phyloP scores from a whole-genome alignment of 2,797 vertebrate species.

The Myripristis murdjan region DNA sequence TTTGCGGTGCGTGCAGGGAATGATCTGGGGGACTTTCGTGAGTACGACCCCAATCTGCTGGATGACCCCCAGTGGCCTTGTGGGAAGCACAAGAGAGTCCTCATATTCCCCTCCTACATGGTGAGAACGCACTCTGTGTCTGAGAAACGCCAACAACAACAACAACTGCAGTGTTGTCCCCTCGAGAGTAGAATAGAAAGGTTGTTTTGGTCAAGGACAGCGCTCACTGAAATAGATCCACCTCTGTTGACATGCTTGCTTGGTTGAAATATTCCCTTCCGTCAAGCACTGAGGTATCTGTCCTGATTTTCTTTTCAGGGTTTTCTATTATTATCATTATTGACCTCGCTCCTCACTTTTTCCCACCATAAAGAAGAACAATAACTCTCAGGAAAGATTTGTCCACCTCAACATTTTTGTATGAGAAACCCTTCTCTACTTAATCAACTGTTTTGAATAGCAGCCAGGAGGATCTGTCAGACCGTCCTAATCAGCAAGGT shows the following conservation, averaged over 20 bases:
- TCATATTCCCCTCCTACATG: conserved; percentile 99
- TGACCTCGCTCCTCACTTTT: conserved; percentile 32
- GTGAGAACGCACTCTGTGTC: conserved; percentile 84
- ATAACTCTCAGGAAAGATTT: conserved; percentile 39
- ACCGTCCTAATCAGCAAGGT: conserved; percentile 65
- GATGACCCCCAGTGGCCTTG: conserved; percentile 99
- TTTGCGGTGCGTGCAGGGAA: conserved; percentile 86
- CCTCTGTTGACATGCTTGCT: conserved; percentile 21
- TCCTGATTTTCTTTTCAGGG: not conserved
- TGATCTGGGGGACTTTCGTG: conserved; percentile 92
- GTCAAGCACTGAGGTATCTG: not conserved
- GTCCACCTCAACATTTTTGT: conserved; percentile 25
- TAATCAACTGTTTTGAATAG: conserved; percentile 44
- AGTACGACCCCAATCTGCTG: conserved; percentile 97
- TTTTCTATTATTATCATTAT: conserved; percentile 19
- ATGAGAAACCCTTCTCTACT: conserved; percentile 17
- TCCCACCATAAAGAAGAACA: conserved; percentile 46
- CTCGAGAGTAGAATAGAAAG: conserved; percentile 28
- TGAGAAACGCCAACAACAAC: conserved; percentile 13
- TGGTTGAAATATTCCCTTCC: conserved; percentile 4
- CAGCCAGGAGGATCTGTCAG: conserved; percentile 44
- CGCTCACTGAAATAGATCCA: conserved; percentile 8
- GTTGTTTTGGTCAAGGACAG: conserved; percentile 24
- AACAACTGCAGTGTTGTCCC: conserved; percentile 10
- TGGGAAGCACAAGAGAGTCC: conserved; percentile 97